A percentile compares a stretch with the other conserved stretches of the same genome.
These are phyloP conservation scores for Saturnia japonica DNA, from an alignment of 2,888 invertebrate species.

Conservation along the genomic window DNA sequence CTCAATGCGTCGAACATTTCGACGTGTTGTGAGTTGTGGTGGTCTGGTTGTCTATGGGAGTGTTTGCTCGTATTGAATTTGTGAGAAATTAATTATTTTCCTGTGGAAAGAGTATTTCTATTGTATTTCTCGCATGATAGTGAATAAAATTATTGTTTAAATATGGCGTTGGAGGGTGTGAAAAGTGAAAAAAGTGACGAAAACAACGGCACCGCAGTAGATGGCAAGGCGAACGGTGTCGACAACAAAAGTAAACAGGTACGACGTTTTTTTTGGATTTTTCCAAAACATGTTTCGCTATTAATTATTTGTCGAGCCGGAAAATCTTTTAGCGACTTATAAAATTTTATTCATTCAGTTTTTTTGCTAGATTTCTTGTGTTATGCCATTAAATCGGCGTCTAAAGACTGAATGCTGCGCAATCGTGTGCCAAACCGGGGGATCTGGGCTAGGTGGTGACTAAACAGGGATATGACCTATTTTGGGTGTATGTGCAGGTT, in stretches of 20 bases:
- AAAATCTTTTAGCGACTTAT: background rate
- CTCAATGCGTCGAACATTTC: slow-evolving; percentile 67
- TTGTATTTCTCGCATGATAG: slow-evolving; percentile 70
- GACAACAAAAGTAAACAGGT: slow-evolving; percentile 83
- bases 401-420: slow-evolving; percentile 59
- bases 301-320: slow-evolving; percentile 21
- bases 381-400: slow-evolving; percentile 23
- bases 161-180: slow-evolving; percentile 80
- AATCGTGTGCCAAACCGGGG: slow-evolving; percentile 46
- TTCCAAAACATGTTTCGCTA: slow-evolving; percentile 31
- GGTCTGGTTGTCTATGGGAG: slow-evolving; percentile 71
- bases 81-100: slow-evolving; percentile 60
- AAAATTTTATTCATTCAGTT: slow-evolving; percentile 25
- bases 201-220: slow-evolving; percentile 77
- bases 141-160: slow-evolving; percentile 71
- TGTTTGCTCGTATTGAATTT: slow-evolving; percentile 70
- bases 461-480: slow-evolving; percentile 76
- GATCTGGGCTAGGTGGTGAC: slow-evolving; percentile 57
- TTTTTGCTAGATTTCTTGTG: slow-evolving; percentile 23
- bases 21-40: slow-evolving; percentile 52
- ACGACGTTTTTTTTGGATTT: slow-evolving; percentile 48
- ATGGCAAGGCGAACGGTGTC: slow-evolving; percentile 80
- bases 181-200: slow-evolving; percentile 81
- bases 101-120: slow-evolving; percentile 59
- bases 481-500: slow-evolving; percentile 51